These are phyloP conservation scores for Propsilocerus akamusi DNA, from an alignment of 1,140 invertebrate species.

Conservation along the genomic window DNA sequence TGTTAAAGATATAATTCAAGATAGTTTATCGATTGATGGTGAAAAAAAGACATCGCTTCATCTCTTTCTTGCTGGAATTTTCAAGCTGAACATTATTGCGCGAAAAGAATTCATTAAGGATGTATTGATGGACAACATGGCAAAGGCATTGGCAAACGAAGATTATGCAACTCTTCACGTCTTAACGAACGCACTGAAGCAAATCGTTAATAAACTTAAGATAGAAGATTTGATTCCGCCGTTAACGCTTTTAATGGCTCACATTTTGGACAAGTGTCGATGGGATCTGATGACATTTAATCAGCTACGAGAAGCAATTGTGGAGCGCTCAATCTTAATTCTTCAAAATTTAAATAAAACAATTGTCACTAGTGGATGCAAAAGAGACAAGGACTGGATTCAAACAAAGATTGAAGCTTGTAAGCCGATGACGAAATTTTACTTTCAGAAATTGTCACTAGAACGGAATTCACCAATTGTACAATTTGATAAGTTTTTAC, in stretches of 20 bases:
- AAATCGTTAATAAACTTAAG: constrained; percentile 4
- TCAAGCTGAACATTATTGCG: neutral
- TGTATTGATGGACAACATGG: neutral
- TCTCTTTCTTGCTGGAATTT: neutral
- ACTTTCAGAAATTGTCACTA: constrained; percentile 11
- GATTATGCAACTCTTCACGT: constrained; percentile 5
- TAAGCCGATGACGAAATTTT: constrained; percentile 9
- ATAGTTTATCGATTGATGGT: neutral
- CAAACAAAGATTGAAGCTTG: constrained; percentile 8
- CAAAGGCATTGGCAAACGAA: constrained; percentile 6
- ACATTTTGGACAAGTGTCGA: constrained; percentile 10
- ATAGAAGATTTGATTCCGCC: constrained; percentile 8
- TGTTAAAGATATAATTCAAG: neutral
- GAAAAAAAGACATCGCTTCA: neutral
- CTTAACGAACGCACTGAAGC: constrained; percentile 8
- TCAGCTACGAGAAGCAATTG: constrained; percentile 1
- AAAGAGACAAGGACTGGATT: constrained; percentile 12
- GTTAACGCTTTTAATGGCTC: constrained; percentile 8
- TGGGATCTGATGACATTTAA: constrained; percentile 11
- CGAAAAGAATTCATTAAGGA: neutral
- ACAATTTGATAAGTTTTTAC: constrained; percentile 9
- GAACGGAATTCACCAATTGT: constrained; percentile 5
- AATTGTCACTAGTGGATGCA: constrained; percentile 9
- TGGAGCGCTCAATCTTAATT: constrained; percentile 7
- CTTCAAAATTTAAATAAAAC: constrained; percentile 8